Evolutionary conservation across 2,888 invertebrate genomes (phyloP).

Genomic region (Drosophila picticornis): DNA sequence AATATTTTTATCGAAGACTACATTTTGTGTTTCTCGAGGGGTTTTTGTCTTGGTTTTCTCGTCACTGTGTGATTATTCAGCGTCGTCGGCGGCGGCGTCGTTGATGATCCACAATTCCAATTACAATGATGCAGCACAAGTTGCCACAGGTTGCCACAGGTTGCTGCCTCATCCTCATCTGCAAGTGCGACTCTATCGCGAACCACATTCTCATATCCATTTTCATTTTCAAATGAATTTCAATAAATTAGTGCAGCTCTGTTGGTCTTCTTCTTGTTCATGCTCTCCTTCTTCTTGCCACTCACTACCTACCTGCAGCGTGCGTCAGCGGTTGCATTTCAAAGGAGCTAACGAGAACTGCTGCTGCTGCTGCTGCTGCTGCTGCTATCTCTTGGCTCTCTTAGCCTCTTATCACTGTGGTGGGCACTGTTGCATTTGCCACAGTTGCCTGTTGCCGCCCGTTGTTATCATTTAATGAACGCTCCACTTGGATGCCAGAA

Average conservation of each 20-base stretch:
- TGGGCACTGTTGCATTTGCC: constrained; percentile 46
- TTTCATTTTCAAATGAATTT: constrained; percentile 68
- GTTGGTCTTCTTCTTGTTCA: background rate
- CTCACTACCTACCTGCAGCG: constrained; percentile 20
- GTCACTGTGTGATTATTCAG: background rate
- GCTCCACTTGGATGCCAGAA: constrained; percentile 39
- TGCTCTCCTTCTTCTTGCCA: background rate
- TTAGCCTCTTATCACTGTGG: constrained; percentile 46
- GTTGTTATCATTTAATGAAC: constrained; percentile 80
- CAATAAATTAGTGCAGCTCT: constrained; percentile 54
- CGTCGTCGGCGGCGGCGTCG: constrained; percentile 1
- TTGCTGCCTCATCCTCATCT: constrained; percentile 4
- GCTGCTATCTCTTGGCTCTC: constrained; percentile 4
- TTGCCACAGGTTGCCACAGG: constrained; percentile 12
- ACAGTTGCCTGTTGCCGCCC: constrained; percentile 31
- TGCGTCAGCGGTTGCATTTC: constrained; percentile 22
- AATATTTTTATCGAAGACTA: background rate
- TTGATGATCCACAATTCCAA: constrained; percentile 43
- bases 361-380: background rate
- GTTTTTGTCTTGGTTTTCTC: background rate
- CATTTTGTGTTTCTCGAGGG: background rate
- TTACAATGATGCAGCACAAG: constrained; percentile 39
- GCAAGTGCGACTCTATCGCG: constrained; percentile 5
- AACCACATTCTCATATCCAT: background rate
- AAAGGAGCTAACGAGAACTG: constrained; percentile 20